phyloP scores from a whole-genome alignment of 1,140 invertebrate species.

The Riptortus pedestris region DNA sequence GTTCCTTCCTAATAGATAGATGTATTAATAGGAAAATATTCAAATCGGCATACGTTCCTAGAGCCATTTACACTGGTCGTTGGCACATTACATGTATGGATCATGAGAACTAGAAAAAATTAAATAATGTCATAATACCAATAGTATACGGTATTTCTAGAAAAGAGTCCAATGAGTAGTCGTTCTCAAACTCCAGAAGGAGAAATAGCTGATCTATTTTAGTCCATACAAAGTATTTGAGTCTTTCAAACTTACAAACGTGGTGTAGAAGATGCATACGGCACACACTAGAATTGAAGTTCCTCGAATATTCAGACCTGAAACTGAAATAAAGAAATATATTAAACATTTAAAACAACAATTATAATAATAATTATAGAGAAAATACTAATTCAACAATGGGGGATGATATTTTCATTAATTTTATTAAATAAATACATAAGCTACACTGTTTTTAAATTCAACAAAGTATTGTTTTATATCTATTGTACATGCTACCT shows the following conservation, averaged over 20 bases:
- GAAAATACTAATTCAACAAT: too few relatives aligned
- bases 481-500: too few relatives aligned
- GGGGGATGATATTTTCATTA: too few relatives aligned
- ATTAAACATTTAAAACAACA: too few relatives aligned
- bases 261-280: slow-evolving; percentile 22
- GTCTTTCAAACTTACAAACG: not conserved
- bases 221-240: not conserved
- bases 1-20: too few relatives aligned
- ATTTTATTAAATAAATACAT: too few relatives aligned
- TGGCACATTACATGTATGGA: not conserved
- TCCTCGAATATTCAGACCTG: slow-evolving; percentile 25
- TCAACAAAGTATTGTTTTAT: too few relatives aligned
- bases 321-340: slow-evolving; percentile 27
- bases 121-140: not conserved
- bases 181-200: not conserved
- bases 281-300: slow-evolving; percentile 26
- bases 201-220: not conserved
- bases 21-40: too few relatives aligned
- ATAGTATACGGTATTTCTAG: not conserved
- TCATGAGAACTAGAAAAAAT: not conserved
- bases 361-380: too few relatives aligned
- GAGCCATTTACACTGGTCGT: too few relatives aligned
- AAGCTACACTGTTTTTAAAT: too few relatives aligned
- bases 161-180: not conserved
- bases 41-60: too few relatives aligned